Evolutionary conservation across 1,140 invertebrate species (phyloP).

Genomic region (Listronotus oregonensis): DNA sequence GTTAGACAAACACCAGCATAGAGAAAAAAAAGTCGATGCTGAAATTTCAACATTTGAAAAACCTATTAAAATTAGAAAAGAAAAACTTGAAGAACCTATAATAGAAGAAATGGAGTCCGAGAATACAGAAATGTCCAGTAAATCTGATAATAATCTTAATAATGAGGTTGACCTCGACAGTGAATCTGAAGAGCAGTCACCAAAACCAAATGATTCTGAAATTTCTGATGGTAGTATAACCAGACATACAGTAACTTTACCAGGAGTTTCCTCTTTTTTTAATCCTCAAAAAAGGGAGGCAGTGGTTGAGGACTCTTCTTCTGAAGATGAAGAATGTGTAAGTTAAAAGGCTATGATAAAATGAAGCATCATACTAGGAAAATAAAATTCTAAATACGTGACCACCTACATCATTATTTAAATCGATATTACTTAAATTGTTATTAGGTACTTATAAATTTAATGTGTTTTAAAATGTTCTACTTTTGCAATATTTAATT

Average conservation of each 20-base stretch:
- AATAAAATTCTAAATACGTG: background rate
- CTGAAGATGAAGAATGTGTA: constrained; percentile 24
- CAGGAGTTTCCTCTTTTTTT: constrained; percentile 26
- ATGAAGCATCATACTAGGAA: background rate
- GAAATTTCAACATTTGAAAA: background rate
- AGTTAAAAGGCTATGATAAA: background rate
- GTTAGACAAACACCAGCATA: constrained; percentile 25
- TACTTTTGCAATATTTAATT: too few species aligned
- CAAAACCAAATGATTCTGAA: background rate
- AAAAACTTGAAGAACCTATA: background rate
- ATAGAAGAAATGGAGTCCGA: constrained; percentile 8
- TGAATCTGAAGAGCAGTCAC: background rate
- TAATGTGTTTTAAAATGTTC: too few species aligned
- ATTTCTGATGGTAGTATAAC: background rate
- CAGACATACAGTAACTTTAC: constrained; percentile 12
- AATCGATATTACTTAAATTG: too few species aligned
- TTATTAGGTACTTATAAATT: too few species aligned
- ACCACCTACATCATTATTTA: too few species aligned
- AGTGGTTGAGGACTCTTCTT: constrained; percentile 3
- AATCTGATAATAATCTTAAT: background rate
- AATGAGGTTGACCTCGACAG: constrained; percentile 9
- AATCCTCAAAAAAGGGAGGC: background rate
- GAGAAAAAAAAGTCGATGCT: constrained; percentile 9
- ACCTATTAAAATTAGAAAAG: too few species aligned
- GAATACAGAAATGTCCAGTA: background rate